phyloP scores from a whole-genome alignment of 2,888 invertebrate species.

The Podabrus alpinus region DNA sequence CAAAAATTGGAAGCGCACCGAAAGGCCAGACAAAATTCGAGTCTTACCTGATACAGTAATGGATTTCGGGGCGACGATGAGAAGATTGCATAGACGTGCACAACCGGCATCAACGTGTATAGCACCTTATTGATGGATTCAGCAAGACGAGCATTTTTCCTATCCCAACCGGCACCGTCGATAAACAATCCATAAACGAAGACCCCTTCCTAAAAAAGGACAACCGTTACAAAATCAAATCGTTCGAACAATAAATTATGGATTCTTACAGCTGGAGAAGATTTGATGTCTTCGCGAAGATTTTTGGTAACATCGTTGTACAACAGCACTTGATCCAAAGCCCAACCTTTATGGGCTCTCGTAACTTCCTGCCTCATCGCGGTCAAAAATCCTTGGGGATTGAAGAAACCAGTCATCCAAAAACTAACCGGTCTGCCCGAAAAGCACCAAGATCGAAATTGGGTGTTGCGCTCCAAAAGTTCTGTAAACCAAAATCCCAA shows the following conservation, averaged over 20 bases:
- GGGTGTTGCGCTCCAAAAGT: slow-evolving; percentile 78
- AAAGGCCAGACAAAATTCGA: neutral
- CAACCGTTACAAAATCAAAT: neutral
- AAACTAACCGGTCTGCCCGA: slow-evolving; percentile 73
- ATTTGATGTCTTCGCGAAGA: slow-evolving; percentile 70
- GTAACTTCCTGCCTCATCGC: slow-evolving; percentile 93
- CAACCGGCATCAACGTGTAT: slow-evolving; percentile 77
- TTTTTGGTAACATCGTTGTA: slow-evolving; percentile 78
- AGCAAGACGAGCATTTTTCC: slow-evolving; percentile 67
- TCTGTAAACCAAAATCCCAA: slow-evolving; percentile 93
- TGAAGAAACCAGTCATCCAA: slow-evolving; percentile 95
- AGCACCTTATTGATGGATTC: slow-evolving; percentile 84
- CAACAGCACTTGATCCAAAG: slow-evolving; percentile 80
- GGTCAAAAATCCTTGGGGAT: slow-evolving; percentile 89
- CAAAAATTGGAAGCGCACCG: neutral
- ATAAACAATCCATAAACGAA: slow-evolving; percentile 82
- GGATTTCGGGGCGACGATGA: slow-evolving; percentile 73
- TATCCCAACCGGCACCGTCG: slow-evolving; percentile 91
- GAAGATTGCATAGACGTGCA: slow-evolving; percentile 79
- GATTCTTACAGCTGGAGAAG: slow-evolving; percentile 62
- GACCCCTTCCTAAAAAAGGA: slow-evolving; percentile 71
- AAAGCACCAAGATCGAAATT: slow-evolving; percentile 79
- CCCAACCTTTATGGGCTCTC: slow-evolving; percentile 87
- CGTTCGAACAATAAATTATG: neutral
- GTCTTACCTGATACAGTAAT: slow-evolving; percentile 71